Evolutionary conservation across 2,113 vertebrate genomes (phyloP), one percentile per base, ranked within the genome.

Genomic region (Catharus bicknelli): DNA sequence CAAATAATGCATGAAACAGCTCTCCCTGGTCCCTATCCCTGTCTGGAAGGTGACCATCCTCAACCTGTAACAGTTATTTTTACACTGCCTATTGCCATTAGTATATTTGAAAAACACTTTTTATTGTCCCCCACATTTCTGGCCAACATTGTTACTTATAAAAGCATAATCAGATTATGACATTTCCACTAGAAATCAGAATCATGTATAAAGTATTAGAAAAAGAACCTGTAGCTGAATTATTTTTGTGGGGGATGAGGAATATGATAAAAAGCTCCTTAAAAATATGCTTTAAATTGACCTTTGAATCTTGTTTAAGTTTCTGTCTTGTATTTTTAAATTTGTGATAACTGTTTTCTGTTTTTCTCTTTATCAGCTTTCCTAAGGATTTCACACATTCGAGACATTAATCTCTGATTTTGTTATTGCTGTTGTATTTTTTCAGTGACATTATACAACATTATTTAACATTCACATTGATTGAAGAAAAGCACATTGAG

Each of bases 211-310:
- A 86, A 95, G 16, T 32, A 77, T 54, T 90, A 69, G 22, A 79
- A 92, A 93, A 67, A 80, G 47, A 83, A 87, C 16, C 17, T 73
- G 26, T 25, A 83, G 58, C 20, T 50, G 15, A 82, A 73, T 92
- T 88, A 0, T 78, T 85, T 93, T 53, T 48, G 38, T 61, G 57
- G 29, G 22, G 23, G 43, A 72, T 57, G 34, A 91, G 22, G 30
- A 73, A 62, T 81, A 77, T 76, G 88, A 77, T 79, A 76, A 90
- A 80, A n/a, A 86, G 9, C 20, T 84, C 19, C 76, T 84, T 88
- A 75, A 94, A 96, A 96, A 93, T 80, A 89, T 80, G 86, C 55
- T 94, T 85, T 75, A 85, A 82, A 84, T 70, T 86, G 82, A 93
- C 83, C 87, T 93, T 85, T 82, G 83, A 90, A 86, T 86, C 47